phyloP scores from a whole-genome alignment of 2,797 vertebrate species.

The Pogoniulus pusillus region DNA sequence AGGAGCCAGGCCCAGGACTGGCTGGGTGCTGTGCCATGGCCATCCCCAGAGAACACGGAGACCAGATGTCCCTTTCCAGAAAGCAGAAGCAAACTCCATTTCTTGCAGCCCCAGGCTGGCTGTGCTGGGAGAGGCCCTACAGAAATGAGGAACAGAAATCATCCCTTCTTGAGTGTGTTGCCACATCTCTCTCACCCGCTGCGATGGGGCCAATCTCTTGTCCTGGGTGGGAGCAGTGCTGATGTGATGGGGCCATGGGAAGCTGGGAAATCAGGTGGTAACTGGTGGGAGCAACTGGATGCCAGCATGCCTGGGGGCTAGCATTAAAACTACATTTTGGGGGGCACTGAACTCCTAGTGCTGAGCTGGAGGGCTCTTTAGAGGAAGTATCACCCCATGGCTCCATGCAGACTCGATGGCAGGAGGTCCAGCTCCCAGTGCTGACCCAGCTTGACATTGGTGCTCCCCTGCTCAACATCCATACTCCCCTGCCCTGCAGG shows the following conservation, averaged over 20 bases:
- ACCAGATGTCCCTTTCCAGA: neutral
- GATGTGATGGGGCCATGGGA: neutral
- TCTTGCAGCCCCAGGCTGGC: neutral
- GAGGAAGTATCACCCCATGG: neutral
- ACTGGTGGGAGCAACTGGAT: neutral
- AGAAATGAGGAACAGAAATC: constrained; percentile 58
- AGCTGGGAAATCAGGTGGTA: neutral
- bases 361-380: neutral
- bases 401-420: neutral
- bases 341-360: neutral
- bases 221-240: neutral
- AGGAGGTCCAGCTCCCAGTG: neutral
- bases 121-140: neutral
- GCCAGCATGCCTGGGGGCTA: neutral
- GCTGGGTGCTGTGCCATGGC: neutral
- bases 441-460: accelerated
- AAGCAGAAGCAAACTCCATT: constrained; percentile 43
- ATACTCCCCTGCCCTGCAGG: neutral
- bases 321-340: neutral
- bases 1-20: accelerated
- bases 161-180: neutral
- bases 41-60: accelerated
- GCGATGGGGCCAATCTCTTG: accelerated
- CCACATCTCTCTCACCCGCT: accelerated
- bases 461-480: neutral